A percentile compares a stretch with the other conserved stretches of the same genome.
phyloP scores from a whole-genome alignment of 2,888 invertebrate species.

The Lamellibrachia satsuma region DNA sequence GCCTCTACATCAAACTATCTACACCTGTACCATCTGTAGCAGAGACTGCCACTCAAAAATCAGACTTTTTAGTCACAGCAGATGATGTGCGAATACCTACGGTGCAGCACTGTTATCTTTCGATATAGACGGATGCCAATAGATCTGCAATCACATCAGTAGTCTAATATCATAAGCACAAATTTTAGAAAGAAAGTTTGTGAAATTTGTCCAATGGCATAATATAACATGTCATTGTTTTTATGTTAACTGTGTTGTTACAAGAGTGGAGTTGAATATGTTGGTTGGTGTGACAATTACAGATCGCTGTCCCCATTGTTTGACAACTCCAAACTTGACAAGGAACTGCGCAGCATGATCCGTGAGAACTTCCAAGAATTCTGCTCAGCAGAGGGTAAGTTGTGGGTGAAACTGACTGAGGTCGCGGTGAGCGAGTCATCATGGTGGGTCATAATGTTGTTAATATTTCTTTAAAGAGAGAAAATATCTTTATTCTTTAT shows the following conservation, averaged over 20 bases:
- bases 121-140: no score
- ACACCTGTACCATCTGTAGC: no score
- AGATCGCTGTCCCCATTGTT: conserved; percentile 84
- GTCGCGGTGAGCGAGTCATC: no score
- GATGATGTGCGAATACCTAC: no score
- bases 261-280: background rate
- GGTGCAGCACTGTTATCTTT: no score
- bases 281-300: background rate
- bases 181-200: background rate
- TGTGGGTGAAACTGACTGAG: background rate
- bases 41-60: no score
- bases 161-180: background rate
- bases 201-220: background rate
- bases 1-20: no score
- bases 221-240: background rate
- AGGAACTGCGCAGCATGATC: conserved; percentile 83
- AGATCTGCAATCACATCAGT: no score
- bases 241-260: conserved; percentile 5
- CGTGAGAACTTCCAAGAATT: conserved; percentile 92
- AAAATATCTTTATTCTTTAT: no score
- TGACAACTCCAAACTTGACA: conserved; percentile 86
- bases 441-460: no score
- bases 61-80: no score
- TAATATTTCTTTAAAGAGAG: no score
- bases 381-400: conserved; percentile 66